phyloP scores from a whole-genome alignment of 2,888 invertebrate species.

The Drosophila eohydei region DNA sequence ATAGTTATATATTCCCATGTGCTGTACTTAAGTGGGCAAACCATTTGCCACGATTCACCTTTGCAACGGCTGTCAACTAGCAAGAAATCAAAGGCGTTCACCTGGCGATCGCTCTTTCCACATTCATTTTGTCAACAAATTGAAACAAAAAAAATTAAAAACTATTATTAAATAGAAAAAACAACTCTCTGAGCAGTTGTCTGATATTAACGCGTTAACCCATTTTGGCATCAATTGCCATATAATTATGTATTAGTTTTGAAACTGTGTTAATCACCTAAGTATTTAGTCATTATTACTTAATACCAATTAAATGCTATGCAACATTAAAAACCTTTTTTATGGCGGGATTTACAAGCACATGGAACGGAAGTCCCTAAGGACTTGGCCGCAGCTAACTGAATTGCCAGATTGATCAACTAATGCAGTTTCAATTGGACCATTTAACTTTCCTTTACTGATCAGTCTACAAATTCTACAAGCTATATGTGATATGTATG shows the following conservation, averaged over 20 bases:
- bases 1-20: constrained; percentile 45
- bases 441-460: neutral
- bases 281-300: constrained; percentile 79
- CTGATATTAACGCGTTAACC: constrained; percentile 23
- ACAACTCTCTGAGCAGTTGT: constrained; percentile 27
- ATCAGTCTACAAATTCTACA: neutral
- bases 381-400: neutral
- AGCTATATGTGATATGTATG: neutral
- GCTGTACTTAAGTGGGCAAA: constrained; percentile 71
- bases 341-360: too few species aligned
- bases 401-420: neutral
- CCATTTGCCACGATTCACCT: constrained; percentile 50
- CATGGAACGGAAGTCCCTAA: neutral
- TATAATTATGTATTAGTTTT: constrained; percentile 71
- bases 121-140: constrained; percentile 37
- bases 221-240: constrained; percentile 51
- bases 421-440: neutral
- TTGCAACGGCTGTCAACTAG: constrained; percentile 64
- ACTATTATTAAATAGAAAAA: constrained; percentile 48
- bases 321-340: constrained; percentile 21
- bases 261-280: constrained; percentile 80
- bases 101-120: constrained; percentile 56
- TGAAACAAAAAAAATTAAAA: constrained; percentile 11
- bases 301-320: constrained; percentile 67
- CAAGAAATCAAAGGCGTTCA: constrained; percentile 68